Conservation (phyloP, 2,797 vertebrate genomes). For the Anomalospiza imberbis region DNA sequence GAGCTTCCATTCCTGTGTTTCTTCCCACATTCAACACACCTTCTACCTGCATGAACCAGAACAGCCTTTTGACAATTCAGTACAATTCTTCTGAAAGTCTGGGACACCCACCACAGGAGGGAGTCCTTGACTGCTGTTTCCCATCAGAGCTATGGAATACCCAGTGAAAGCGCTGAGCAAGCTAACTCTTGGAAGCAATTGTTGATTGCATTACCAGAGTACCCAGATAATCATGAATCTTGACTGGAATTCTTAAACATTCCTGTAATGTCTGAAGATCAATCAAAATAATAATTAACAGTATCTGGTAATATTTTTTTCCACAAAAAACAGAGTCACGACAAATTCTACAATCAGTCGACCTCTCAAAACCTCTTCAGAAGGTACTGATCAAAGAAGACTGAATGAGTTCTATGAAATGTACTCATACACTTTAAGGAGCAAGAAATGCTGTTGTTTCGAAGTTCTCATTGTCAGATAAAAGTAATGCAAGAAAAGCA, state of each 20-base stretch:
- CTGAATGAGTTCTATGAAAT: background rate
- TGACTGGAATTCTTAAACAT: background rate
- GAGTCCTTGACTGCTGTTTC: conserved; percentile 12
- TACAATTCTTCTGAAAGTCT: background rate
- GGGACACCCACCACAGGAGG: conserved; percentile 28
- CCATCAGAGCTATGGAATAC: background rate
- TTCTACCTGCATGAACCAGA: fast-evolving
- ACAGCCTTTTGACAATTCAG: fast-evolving
- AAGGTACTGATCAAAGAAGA: background rate
- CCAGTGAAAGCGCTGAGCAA: background rate
- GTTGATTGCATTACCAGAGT: background rate
- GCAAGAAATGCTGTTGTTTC: background rate
- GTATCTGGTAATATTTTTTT: fast-evolving
- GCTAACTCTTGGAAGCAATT: background rate
- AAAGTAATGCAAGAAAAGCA: background rate
- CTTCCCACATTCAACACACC: background rate
- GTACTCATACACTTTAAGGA: background rate
- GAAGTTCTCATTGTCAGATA: background rate
- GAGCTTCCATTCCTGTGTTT: background rate
- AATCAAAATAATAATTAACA: background rate
- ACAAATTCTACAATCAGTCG: background rate
- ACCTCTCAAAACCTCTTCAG: background rate
- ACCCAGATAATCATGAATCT: background rate
- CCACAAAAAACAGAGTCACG: background rate
- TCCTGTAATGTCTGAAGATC: background rate